Percentiles rank a stretch among this genome's conserved stretches.
phyloP scores from a whole-genome alignment of 2,888 invertebrate species.

The Netelia melanura region DNA sequence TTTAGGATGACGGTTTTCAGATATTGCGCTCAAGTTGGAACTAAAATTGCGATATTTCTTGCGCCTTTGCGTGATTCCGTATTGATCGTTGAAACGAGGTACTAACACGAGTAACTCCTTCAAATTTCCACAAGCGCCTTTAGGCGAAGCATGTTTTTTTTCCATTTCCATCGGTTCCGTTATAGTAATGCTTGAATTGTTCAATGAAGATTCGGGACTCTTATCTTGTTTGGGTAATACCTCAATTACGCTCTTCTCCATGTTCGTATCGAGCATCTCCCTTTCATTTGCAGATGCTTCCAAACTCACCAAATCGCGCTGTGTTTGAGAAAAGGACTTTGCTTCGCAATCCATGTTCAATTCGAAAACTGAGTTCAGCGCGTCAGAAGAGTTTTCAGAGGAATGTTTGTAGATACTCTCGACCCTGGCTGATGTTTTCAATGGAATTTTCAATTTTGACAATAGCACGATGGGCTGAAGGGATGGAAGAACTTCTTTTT shows the following conservation, averaged over 20 bases:
- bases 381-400: neutral
- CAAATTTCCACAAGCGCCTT: neutral
- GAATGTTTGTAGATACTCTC: neutral
- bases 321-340: neutral
- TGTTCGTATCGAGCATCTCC: neutral
- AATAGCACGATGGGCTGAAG: slow-evolving; percentile 49
- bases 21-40: slow-evolving; percentile 59
- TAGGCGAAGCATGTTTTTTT: neutral
- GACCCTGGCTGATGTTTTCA: neutral
- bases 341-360: neutral
- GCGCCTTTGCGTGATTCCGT: slow-evolving; percentile 72
- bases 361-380: neutral
- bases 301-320: neutral
- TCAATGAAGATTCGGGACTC: neutral
- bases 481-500: neutral
- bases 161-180: neutral
- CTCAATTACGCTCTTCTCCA: neutral
- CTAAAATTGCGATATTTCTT: slow-evolving; percentile 69
- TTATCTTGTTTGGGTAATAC: neutral
- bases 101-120: slow-evolving; percentile 67
- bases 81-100: slow-evolving; percentile 73
- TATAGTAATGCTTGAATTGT: too few species aligned
- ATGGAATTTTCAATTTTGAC: slow-evolving; percentile 19
- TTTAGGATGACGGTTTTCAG: slow-evolving; percentile 46
- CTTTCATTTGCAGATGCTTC: neutral